Conservation (phyloP, 2,888 invertebrate species). For the Automeris io region DNA sequence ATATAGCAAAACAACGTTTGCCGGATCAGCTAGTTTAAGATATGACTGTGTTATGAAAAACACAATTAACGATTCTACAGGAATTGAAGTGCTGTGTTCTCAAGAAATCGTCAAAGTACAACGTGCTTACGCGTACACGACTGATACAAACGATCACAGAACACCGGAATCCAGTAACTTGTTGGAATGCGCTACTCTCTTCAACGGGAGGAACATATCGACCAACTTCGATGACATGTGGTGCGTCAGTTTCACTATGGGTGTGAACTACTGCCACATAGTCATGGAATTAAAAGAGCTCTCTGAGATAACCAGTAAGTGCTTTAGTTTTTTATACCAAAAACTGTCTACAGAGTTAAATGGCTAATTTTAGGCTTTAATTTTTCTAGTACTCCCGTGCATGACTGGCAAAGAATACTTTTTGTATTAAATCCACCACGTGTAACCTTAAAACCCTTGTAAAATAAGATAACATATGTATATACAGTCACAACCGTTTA, state of each 20-base stretch:
- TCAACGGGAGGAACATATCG: constrained; percentile 83
- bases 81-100: constrained; percentile 66
- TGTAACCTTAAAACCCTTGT: too few relatives aligned
- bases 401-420: too few relatives aligned
- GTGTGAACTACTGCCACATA: constrained; percentile 51
- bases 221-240: constrained; percentile 82
- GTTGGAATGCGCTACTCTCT: constrained; percentile 71
- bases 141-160: constrained; percentile 37
- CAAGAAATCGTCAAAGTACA: constrained; percentile 39
- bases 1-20: too few relatives aligned
- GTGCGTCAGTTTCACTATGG: constrained; percentile 62
- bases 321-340: neutral
- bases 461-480: too few relatives aligned
- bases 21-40: too few relatives aligned
- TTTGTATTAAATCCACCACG: too few relatives aligned
- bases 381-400: too few relatives aligned
- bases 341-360: too few relatives aligned
- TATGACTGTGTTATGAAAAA: too few relatives aligned
- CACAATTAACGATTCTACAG: too few relatives aligned
- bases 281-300: constrained; percentile 52
- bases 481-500: too few relatives aligned
- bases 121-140: constrained; percentile 52
- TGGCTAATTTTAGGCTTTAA: too few relatives aligned
- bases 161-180: constrained; percentile 26
- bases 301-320: constrained; percentile 58